Evolutionary conservation across 2,888 invertebrate species (phyloP).

Genomic region (Agrochola macilenta): DNA sequence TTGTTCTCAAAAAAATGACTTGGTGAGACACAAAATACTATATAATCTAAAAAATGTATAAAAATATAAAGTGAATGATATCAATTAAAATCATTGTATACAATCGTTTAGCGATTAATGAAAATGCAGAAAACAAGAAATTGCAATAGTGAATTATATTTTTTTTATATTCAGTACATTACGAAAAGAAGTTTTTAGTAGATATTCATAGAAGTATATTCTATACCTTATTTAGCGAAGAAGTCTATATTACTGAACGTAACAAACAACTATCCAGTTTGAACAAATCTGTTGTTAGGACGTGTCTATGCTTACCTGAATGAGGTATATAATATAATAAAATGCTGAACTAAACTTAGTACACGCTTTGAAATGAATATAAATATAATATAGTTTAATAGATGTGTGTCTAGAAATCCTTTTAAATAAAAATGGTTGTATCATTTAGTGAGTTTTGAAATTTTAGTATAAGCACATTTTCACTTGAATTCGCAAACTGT

Average conservation of each 20-base stretch:
- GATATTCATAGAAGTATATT: conserved; percentile 72
- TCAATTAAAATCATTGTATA: conserved; percentile 81
- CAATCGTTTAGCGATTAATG: conserved; percentile 80
- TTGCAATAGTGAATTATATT: conserved; percentile 89
- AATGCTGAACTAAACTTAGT: conserved; percentile 75
- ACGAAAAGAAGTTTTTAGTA: conserved; percentile 71
- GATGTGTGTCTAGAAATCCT: conserved; percentile 82
- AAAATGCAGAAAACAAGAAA: conserved; percentile 85
- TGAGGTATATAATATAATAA: conserved; percentile 71
- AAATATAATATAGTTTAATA: conserved; percentile 77
- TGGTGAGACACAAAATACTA: conserved; percentile 75
- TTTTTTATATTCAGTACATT: conserved; percentile 85
- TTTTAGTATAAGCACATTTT: conserved; percentile 78
- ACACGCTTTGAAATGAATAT: conserved; percentile 78
- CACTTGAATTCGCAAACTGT: conserved; percentile 68
- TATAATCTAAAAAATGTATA: conserved; percentile 81
- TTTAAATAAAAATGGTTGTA: conserved; percentile 81
- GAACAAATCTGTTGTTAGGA: conserved; percentile 23
- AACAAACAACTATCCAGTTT: background rate
- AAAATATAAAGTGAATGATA: conserved; percentile 85
- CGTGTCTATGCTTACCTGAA: conserved; percentile 24
- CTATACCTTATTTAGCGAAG: conserved; percentile 54
- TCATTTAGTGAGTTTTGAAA: conserved; percentile 78
- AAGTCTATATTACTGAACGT: conserved; percentile 14
- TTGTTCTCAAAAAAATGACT: conserved; percentile 85